Evolutionary conservation across 2,888 invertebrate species (phyloP), one percentile per base, ranked within the genome.

Genomic region (Heliconius aoede): DNA sequence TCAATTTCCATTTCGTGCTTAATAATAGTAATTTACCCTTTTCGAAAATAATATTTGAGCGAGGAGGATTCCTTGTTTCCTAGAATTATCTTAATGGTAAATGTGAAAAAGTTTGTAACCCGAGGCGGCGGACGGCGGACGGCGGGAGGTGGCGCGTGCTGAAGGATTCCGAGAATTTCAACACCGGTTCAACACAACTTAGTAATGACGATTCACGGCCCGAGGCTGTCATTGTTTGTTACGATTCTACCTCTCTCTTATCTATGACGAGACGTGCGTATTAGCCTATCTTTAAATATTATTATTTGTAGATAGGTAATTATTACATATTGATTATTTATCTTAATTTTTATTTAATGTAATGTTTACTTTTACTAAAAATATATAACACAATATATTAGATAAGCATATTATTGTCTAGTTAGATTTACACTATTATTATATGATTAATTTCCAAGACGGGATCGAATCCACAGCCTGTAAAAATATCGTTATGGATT

Each of bases 111-210:
- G 86, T 85, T 86, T 83, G 83, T 84, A 85, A 83, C 81, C 78
- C 76, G 84, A 83, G 82, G 85, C 84, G 84, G 26, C 15, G 60
- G 32, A 32, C 55, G 55, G 82, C 82, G 71, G 82, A 82, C 69
- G 30, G 69, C 32, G 55, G 80, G 81, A 77, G 83, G 81, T 82
- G 88, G 88, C 89, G 89, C 90, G 90, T 91, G 90, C 90, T 88
- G 86, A 87, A 86, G 86, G 89, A 87, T 93, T 92, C 92, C 87
- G 82, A 88, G 92, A 92, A 93, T 85, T 83, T 83, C 85, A 86
- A 85, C 86, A 85, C 85, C 84, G 85, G 86, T 87, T 87, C 80
- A 78, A 81, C 77, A 77, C 80, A 71, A 77, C 74, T 40, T 69
- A 58, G 55, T 80, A 77, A 75, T 80, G 73, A 80, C 78, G 76